phyloP scores from a whole-genome alignment of 1,140 invertebrate genomes.

The Tyrophagus putrescentiae region DNA sequence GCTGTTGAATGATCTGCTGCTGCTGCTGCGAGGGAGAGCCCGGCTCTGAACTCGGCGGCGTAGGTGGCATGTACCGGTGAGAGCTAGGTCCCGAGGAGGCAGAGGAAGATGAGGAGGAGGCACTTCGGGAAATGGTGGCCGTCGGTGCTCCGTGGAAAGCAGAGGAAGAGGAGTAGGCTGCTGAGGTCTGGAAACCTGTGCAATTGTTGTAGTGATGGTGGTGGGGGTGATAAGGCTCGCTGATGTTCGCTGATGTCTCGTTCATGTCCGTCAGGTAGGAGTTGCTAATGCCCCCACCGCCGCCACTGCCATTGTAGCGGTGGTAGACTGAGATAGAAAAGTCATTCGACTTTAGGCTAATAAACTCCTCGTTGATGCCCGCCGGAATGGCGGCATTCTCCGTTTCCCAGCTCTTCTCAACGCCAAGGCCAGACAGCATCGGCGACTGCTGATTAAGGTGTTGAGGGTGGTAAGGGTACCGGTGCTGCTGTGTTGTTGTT shows the following conservation, averaged over 20 bases:
- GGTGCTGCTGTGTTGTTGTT: too few relatives aligned
- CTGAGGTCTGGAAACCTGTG: not conserved
- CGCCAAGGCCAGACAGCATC: too few relatives aligned
- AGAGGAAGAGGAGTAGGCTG: too few relatives aligned
- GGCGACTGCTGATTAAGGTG: not conserved
- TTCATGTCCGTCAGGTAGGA: too few relatives aligned
- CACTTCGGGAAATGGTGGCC: not conserved
- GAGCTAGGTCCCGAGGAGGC: too few relatives aligned
- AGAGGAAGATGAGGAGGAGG: not conserved
- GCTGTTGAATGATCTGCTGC: not conserved
- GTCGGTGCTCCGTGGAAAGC: not conserved
- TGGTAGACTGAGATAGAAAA: conserved; percentile 7
- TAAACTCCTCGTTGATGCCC: not conserved
- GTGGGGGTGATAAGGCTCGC: not conserved
- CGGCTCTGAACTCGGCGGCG: conserved; percentile 23
- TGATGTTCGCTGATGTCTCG: not conserved
- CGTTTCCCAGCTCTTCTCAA: too few relatives aligned
- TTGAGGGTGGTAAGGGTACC: not conserved
- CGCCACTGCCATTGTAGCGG: conserved; percentile 1
- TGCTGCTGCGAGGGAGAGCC: conserved; percentile 20
- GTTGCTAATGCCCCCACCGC: too few relatives aligned
- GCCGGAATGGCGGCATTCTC: too few relatives aligned
- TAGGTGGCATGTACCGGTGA: conserved; percentile 18
- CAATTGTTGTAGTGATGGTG: not conserved
- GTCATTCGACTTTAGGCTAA: conserved; percentile 4